These are phyloP conservation scores for Silvanus unidentatus DNA, from an alignment of 2,888 invertebrate species.

Conservation along the genomic window DNA sequence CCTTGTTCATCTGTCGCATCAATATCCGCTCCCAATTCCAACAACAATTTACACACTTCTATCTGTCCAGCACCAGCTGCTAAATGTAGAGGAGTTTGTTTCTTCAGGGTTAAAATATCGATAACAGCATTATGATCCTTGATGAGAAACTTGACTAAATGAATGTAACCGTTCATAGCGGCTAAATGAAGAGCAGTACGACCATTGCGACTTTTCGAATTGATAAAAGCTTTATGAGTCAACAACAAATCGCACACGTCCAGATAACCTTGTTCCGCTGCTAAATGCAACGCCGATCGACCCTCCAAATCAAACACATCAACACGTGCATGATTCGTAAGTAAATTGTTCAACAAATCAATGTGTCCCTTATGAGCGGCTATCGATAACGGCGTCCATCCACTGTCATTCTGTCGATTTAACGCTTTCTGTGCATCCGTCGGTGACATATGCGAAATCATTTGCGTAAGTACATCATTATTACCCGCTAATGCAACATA, in stretches of 20 bases:
- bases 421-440: slow-evolving; percentile 89
- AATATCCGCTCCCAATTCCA: slow-evolving; percentile 91
- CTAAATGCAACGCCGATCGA: slow-evolving; percentile 89
- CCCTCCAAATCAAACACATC: slow-evolving; percentile 98
- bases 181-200: slow-evolving; percentile 95
- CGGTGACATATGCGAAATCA: slow-evolving; percentile 84
- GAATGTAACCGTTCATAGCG: slow-evolving; percentile 91
- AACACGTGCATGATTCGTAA: slow-evolving; percentile 93
- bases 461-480: slow-evolving; percentile 89
- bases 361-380: slow-evolving; percentile 92
- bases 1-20: slow-evolving; percentile 94
- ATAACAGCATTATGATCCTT: slow-evolving; percentile 93
- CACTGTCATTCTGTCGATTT: slow-evolving; percentile 87
- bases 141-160: slow-evolving; percentile 84
- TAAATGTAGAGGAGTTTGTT: slow-evolving; percentile 95
- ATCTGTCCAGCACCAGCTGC: slow-evolving; percentile 95
- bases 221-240: slow-evolving; percentile 96
- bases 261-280: slow-evolving; percentile 89
- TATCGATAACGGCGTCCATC: slow-evolving; percentile 96
- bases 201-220: slow-evolving; percentile 95
- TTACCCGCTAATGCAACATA: slow-evolving; percentile 93
- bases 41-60: slow-evolving; percentile 85
- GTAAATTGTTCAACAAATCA: slow-evolving; percentile 82
- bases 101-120: slow-evolving; percentile 90
- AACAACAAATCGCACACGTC: slow-evolving; percentile 85